Percentiles rank a stretch among this genome's conserved stretches.
Evolutionary conservation across 1,140 invertebrate genomes (phyloP).

Genomic region (Radopholus similis): DNA sequence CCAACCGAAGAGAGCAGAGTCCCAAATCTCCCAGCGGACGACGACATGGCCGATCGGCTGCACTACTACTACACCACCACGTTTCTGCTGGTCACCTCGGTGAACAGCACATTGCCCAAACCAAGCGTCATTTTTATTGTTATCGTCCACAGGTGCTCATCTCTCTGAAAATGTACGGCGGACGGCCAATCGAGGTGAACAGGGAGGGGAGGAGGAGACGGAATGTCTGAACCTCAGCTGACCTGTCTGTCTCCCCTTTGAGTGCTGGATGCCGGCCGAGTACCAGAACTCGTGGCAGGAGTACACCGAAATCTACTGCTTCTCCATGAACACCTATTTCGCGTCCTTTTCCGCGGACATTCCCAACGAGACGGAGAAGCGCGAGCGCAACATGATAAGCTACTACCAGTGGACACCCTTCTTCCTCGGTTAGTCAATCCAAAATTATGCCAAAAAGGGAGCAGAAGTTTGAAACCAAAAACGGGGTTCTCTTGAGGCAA

Average conservation of each 20-base stretch:
- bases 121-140: conserved; percentile 26
- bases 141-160: conserved; percentile 48
- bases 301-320: conserved; percentile 61
- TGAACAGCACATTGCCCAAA: conserved; percentile 15
- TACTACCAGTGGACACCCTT: conserved; percentile 67
- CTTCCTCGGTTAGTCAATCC: conserved; percentile 50
- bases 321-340: conserved; percentile 55
- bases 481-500: background rate
- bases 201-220: no score
- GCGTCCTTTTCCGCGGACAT: conserved; percentile 42
- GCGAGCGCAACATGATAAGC: conserved; percentile 46
- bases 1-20: background rate
- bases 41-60: conserved; percentile 56
- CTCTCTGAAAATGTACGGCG: conserved; percentile 59
- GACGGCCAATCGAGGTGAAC: conserved; percentile 43
- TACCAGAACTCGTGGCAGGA: conserved; percentile 58
- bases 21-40: conserved; percentile 47
- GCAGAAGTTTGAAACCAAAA: background rate
- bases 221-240: no score
- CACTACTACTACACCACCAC: conserved; percentile 57
- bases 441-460: background rate
- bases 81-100: conserved; percentile 56
- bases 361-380: conserved; percentile 40
- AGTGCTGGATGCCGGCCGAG: conserved; percentile 57
- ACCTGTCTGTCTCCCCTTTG: background rate